phyloP scores from a whole-genome alignment of 2,113 vertebrate genomes.

The Emydura subglobosa region DNA sequence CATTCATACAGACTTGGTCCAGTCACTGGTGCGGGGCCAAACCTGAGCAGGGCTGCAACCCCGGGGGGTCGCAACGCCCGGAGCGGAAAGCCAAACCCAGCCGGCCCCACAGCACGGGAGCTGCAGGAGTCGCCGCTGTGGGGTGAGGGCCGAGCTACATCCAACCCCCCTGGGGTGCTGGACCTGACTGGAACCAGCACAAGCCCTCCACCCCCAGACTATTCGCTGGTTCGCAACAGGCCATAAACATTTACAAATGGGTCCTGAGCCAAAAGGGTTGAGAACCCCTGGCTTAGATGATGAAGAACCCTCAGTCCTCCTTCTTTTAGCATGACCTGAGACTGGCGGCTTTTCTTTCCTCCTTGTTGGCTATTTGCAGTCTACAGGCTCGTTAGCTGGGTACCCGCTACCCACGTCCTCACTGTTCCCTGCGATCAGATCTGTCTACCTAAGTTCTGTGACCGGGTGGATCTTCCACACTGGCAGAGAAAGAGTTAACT shows the following conservation, averaged over 20 bases:
- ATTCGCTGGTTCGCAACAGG: neutral
- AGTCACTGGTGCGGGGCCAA: too few relatives aligned
- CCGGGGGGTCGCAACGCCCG: too few relatives aligned
- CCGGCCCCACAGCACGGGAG: too few relatives aligned
- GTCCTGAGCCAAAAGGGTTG: neutral
- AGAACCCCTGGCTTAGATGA: neutral
- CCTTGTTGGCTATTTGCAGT: neutral
- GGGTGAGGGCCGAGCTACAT: too few relatives aligned
- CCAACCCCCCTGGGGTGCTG: too few relatives aligned
- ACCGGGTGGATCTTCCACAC: neutral
- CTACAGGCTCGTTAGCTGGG: neutral
- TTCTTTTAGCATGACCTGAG: neutral
- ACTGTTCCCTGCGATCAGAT: neutral
- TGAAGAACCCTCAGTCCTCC: neutral
- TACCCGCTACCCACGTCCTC: neutral
- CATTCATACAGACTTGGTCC: too few relatives aligned
- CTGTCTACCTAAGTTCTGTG: neutral
- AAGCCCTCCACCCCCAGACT: neutral
- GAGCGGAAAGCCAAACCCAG: too few relatives aligned
- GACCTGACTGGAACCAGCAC: neutral
- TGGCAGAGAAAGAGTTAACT: neutral
- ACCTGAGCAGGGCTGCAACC: too few relatives aligned
- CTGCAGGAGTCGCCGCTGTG: too few relatives aligned
- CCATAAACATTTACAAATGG: neutral
- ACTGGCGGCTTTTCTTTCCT: neutral